Evolutionary conservation across 2,888 invertebrate species (phyloP), one percentile per base, ranked within the genome.

Genomic region (Meta bourneti): DNA sequence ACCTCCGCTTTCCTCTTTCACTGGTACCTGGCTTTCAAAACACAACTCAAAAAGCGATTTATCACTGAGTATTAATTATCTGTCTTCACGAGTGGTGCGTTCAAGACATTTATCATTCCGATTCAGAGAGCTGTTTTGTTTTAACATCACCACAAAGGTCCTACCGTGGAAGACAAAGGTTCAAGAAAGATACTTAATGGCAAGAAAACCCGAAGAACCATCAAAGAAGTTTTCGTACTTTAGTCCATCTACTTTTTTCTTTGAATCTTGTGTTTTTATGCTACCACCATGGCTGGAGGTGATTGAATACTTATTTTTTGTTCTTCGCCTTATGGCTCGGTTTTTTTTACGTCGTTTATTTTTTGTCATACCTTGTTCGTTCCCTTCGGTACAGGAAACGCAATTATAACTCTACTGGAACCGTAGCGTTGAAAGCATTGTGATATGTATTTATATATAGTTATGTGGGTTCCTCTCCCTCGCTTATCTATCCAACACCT

Each of bases 31-130:
- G 61, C 86, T 82, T 91, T 83, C 81, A 75, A 77, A 86, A 82
- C 78, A 20, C 71, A 51, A 54, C 82, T 16, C 61, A 61, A 5
- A 13, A 77, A 81, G 48, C 86, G 72, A 91, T 91, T 91, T 82
- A 91, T 91, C 90, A 70, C 52, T 20, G 48, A 11, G 77, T 91
- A 91, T 91, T 91, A 91, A 91, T 91, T 86, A 86, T 86, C 86
- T 91, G 86, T 81, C 81, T 91, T 71, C 90, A 82, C 77, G 75
- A 86, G 74, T 52, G 61, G 90, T 71, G 69, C 51, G 34, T 75
- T 75, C 48, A 82, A 91, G 19, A 71, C 86, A 91, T 91, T 86
- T 80, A 91, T 91, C 90, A 91, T 86, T 69, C 6, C 8, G 9
- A 34, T 77, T 16, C 78, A 48, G 69, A 78, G 70, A 86, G 78